Conservation (phyloP, 2,113 vertebrate species). For the Pluvianellus socialis region DNA sequence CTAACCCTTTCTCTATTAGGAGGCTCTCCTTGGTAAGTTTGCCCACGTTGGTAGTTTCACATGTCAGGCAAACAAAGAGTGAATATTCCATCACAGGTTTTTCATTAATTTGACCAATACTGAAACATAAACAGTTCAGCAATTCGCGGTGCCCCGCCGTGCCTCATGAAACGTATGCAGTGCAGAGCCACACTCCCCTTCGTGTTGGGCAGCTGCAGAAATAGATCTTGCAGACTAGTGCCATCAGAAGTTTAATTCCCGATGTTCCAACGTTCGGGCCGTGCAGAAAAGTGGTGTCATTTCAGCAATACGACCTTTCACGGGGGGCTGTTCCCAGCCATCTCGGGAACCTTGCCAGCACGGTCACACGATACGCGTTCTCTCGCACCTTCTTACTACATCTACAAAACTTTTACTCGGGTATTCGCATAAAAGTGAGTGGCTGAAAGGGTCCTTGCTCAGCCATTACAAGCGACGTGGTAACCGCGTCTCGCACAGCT, state of each 20-base stretch:
- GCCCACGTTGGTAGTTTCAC: neutral
- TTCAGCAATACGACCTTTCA: neutral
- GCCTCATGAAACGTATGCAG: neutral
- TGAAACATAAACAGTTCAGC: neutral
- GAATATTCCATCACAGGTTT: neutral
- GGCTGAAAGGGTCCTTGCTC: neutral
- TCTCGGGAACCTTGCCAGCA: neutral
- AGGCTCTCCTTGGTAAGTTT: neutral
- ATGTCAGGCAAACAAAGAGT: neutral
- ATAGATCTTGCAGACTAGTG: neutral
- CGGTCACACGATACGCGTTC: too few relatives aligned
- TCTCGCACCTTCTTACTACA: neutral
- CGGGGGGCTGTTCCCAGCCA: neutral
- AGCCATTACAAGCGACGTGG: neutral
- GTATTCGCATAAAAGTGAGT: neutral
- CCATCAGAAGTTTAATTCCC: neutral
- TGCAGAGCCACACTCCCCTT: neutral
- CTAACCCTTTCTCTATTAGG: neutral
- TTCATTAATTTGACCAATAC: neutral
- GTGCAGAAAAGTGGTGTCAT: neutral
- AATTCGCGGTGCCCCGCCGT: neutral
- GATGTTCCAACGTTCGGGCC: fast-evolving
- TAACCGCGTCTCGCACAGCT: neutral
- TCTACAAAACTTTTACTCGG: neutral
- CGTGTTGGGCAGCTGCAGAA: neutral